phyloP scores from a whole-genome alignment of 1,140 invertebrate species.

The Diachasmimorpha longicaudata region DNA sequence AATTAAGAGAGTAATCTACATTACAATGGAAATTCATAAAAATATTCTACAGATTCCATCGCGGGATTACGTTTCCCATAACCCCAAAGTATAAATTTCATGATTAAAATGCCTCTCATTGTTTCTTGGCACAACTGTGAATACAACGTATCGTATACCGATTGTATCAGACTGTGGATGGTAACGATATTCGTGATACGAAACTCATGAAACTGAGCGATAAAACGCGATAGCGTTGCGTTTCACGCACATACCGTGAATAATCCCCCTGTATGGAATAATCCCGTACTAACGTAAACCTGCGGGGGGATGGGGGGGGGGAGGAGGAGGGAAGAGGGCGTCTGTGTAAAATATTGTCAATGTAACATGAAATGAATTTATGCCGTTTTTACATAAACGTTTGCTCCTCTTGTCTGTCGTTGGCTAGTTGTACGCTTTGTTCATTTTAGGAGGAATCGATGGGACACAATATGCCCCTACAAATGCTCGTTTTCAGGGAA shows the following conservation, averaged over 20 bases:
- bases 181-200: slow-evolving; percentile 23
- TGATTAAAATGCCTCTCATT: slow-evolving; percentile 30
- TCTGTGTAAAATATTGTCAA: background rate
- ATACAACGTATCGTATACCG: slow-evolving; percentile 30
- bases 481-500: too few species aligned
- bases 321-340: too few species aligned
- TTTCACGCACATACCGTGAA: slow-evolving; percentile 33
- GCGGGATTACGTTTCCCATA: background rate
- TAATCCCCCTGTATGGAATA: slow-evolving; percentile 6
- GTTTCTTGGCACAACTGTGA: slow-evolving; percentile 31
- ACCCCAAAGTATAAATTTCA: background rate
- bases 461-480: too few species aligned
- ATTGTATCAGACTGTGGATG: slow-evolving; percentile 25
- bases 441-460: too few species aligned
- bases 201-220: slow-evolving; percentile 32
- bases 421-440: too few species aligned
- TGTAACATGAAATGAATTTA: background rate
- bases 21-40: too few species aligned
- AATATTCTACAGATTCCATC: too few species aligned
- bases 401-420: background rate
- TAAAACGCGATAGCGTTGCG: slow-evolving; percentile 31
- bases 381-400: background rate
- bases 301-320: too few species aligned
- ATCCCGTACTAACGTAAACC: background rate
- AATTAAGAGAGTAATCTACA: too few species aligned